Evolutionary conservation across 2,113 vertebrate genomes (phyloP), one percentile per base, ranked within the genome.

Genomic region (Grallaria varia): DNA sequence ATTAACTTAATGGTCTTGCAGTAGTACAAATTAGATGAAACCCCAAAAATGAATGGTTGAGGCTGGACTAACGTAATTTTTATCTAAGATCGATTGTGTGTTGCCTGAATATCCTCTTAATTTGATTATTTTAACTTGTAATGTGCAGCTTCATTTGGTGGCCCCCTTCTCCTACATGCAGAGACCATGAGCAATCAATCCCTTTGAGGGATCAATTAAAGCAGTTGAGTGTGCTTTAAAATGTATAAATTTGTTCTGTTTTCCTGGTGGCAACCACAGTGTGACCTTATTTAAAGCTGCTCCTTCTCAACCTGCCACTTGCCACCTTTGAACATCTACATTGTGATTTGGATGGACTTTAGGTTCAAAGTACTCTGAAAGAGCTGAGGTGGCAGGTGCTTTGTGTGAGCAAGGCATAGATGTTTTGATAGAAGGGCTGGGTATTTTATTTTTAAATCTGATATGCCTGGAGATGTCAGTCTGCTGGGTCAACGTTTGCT

Each of bases 141-240:
- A 39, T 10, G 3, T 14, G 31, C 55, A 59, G 40, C 58, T 90
- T 39, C 35, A 2, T 59, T 39, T 50, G 49, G 17, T 49, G 33
- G 2, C n/a, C 21, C 5, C 14, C 10, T 81, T 49, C 44, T 37
- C 22, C 12, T 52, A 27, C 18, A 10, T 7, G 8, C 37, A 33
- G 21, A 45, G 14, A 22, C 0, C 0, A 0, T 31, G 39, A 76
- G 25, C 49, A 53, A 20, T 56, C 3, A 7, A 79, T 79, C 27
- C 44, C 30, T 87, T 3, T 31, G 75, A n/a, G 66, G 21, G 40
- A 68, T 72, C 31, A 76, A 40, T 60, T 53, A 37, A 37, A 83
- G 23, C 49, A 66, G 9, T 3, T 45, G n/a, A 55, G 7, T 45
- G 14, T 53, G 40, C 59, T 84, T 77, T 53, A 80, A 92, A 85